A percentile compares a stretch with the other conserved stretches of the same genome.
Evolutionary conservation across 30 jellyfish, hydroid and myxozoan species (phyloP).

Genomic region (Hydra vulgaris): DNA sequence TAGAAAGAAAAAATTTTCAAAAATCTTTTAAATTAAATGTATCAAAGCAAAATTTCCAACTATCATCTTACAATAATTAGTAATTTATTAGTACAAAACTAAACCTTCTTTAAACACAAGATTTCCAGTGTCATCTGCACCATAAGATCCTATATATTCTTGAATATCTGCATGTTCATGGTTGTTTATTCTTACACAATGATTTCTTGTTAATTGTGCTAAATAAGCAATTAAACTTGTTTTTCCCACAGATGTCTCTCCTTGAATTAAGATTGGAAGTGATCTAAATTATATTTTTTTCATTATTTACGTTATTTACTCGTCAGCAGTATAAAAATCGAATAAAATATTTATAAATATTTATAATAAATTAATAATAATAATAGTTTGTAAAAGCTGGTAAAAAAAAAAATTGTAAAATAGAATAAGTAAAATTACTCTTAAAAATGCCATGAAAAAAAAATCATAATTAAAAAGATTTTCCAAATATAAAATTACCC

Average conservation of each 20-base stretch:
- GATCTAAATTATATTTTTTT: slow-evolving; percentile 18
- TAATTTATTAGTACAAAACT: too few relatives aligned
- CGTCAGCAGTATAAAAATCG: too few relatives aligned
- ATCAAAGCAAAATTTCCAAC: too few relatives aligned
- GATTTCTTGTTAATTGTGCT: slow-evolving; percentile 87
- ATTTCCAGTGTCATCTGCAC: slow-evolving; percentile 83
- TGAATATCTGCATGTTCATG: slow-evolving; percentile 99
- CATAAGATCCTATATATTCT: slow-evolving; percentile 96
- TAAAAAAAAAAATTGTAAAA: neutral
- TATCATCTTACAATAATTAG: too few relatives aligned
- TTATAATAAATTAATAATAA: neutral
- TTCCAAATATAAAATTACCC: slow-evolving; percentile 61
- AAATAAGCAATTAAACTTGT: slow-evolving; percentile 80
- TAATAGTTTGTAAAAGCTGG: neutral
- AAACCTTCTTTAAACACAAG: slow-evolving; percentile 90
- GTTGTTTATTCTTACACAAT: slow-evolving; percentile 89
- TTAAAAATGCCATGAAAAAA: neutral
- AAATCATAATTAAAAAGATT: neutral
- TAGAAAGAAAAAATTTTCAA: too few relatives aligned
- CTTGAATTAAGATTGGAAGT: slow-evolving; percentile 91
- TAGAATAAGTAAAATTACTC: too few relatives aligned
- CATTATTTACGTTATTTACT: too few relatives aligned
- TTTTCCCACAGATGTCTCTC: slow-evolving; percentile 99
- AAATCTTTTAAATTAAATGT: too few relatives aligned
- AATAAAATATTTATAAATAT: neutral